Evolutionary conservation across 2,113 vertebrate species (phyloP), one percentile per base, ranked within the genome.

Genomic region (Cyprinodon brontotheroides): DNA sequence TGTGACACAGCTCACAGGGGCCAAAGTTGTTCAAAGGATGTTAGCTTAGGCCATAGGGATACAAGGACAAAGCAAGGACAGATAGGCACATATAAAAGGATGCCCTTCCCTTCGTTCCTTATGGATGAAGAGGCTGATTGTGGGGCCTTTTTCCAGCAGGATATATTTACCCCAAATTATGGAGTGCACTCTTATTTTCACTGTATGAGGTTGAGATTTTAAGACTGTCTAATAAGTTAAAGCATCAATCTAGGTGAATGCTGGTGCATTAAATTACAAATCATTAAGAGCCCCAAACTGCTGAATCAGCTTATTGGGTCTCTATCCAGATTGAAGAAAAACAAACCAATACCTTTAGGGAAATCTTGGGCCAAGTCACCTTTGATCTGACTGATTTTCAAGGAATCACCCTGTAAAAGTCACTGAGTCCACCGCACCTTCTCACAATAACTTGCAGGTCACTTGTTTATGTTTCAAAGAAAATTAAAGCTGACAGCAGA

Each of bases 21-120:
- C 4, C 14, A 4, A 68, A 57, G 45, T 65, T 61, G 75, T 82
- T 75, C 17, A 20, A 20, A 57, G 82, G 76, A 63, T 86, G 76
- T 78, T 80, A 75, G 64, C 9, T 12, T 47, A 29, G 4, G 70
- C 61, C 5, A 63, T 15, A 12, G 39, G 73, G 67, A 67, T 40
- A 15, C 7, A 20, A 36, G 59, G 57, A 37, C 13, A 8, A 15
- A 57, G 20, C 47, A 81, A 74, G 77, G 65, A 78, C 80, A 64
- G 53, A 37, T 39, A 41, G 13, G 11, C 38, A 57, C 29, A 61
- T 2, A 59, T 11, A 48, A 43, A 37, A 67, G 45, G 38, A 70
- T 47, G n/a, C 41, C 45, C 63, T 43, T 12, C 66, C 43, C 11
- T 48, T 57, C n/a, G 17, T 14, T 57, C 17, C 50, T 57, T 57